Conservation (phyloP, 1,140 invertebrate species). For the Solenopsis invicta region DNA sequence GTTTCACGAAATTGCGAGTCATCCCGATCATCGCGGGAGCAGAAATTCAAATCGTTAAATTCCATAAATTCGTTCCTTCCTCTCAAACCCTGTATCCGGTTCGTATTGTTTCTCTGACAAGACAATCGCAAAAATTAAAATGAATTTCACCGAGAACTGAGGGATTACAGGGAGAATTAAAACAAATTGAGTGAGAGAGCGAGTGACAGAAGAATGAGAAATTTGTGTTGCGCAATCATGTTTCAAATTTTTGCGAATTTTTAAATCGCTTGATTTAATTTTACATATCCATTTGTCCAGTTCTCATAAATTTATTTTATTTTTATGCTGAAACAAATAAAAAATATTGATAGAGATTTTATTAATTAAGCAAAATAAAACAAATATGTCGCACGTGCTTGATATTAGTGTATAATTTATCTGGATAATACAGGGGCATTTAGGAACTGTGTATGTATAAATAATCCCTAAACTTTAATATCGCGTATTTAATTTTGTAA, state of each 20-base stretch:
- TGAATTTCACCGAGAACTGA: neutral
- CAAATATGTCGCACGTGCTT: neutral
- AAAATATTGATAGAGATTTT: neutral
- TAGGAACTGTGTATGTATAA: neutral
- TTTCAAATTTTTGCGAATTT: constrained; percentile 9
- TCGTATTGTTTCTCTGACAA: neutral
- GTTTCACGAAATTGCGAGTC: neutral
- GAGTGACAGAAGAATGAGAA: neutral
- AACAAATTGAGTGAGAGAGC: neutral
- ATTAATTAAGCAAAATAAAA: neutral
- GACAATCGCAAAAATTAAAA: neutral
- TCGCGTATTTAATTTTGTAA: neutral
- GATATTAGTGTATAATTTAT: neutral
- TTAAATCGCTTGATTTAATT: neutral
- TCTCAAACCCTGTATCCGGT: neutral
- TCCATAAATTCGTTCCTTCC: neutral
- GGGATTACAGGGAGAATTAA: neutral
- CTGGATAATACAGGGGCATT: neutral
- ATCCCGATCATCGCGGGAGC: neutral
- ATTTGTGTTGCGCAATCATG: neutral
- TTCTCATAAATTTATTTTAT: neutral
- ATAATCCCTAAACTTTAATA: neutral
- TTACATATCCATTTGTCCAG: neutral
- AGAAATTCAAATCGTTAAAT: constrained; percentile 10
- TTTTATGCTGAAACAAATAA: neutral